These are phyloP conservation scores for Serripes groenlandicus DNA, from an alignment of 2,888 invertebrate genomes.

Conservation along the genomic window DNA sequence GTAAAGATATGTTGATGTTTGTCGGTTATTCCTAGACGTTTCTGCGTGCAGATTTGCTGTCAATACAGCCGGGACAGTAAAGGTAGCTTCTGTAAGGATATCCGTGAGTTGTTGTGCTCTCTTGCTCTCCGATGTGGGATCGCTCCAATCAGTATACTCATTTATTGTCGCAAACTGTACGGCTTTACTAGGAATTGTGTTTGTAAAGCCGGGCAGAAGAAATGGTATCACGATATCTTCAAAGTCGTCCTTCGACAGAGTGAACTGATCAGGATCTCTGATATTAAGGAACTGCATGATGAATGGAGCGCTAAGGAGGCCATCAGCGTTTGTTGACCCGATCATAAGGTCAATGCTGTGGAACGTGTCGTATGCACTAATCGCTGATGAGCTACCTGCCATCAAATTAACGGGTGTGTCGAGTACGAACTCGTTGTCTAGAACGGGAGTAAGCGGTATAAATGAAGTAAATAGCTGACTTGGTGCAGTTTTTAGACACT, in stretches of 20 bases:
- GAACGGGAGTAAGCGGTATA: too few relatives aligned
- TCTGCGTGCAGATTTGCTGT: neutral
- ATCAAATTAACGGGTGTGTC: neutral
- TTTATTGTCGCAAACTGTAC: too few relatives aligned
- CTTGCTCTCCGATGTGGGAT: constrained; percentile 4
- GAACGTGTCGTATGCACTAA: constrained; percentile 15
- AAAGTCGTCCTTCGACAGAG: too few relatives aligned
- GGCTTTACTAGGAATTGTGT: too few relatives aligned
- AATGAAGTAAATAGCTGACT: too few relatives aligned
- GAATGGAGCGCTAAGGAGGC: too few relatives aligned
- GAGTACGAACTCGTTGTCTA: constrained; percentile 13
- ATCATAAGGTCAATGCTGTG: constrained; percentile 21
- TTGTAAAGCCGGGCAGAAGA: too few relatives aligned
- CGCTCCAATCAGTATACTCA: constrained; percentile 26
- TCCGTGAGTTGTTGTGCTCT: neutral
- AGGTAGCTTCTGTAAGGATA: neutral
- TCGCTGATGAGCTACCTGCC: neutral
- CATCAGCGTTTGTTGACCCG: constrained; percentile 15
- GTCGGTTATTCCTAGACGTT: neutral
- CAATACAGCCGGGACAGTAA: neutral
- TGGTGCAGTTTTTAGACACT: neutral
- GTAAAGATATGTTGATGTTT: constrained; percentile 12
- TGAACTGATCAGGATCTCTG: too few relatives aligned
- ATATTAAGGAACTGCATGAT: too few relatives aligned
- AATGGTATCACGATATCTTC: too few relatives aligned